Percentiles rank a stretch among this genome's conserved stretches.
Evolutionary conservation across 1,140 invertebrate genomes (phyloP).

Genomic region (Delia radicum): DNA sequence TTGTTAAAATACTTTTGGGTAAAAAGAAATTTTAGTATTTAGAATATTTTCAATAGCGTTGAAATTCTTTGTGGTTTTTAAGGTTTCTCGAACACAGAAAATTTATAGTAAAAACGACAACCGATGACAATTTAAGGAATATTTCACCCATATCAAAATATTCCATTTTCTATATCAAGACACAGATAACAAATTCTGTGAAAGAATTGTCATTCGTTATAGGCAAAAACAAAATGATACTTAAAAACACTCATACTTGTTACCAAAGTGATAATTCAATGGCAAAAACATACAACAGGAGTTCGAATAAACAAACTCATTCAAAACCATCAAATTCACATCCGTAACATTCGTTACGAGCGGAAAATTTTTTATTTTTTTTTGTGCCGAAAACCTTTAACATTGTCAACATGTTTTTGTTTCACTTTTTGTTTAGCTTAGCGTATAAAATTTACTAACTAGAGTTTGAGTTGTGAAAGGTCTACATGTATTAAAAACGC

Average conservation of each 20-base stretch:
- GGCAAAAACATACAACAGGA: neutral
- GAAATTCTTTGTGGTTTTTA: neutral
- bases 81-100: too few relatives aligned
- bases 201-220: too few relatives aligned
- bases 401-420: neutral
- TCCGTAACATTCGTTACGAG: neutral
- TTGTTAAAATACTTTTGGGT: neutral
- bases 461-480: neutral
- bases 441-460: neutral
- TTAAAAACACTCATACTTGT: neutral
- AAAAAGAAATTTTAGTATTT: neutral
- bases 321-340: neutral
- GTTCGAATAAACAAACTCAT: neutral
- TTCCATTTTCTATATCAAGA: too few relatives aligned
- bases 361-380: too few relatives aligned
- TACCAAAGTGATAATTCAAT: neutral
- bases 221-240: neutral
- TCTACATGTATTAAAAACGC: neutral
- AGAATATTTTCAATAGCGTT: neutral
- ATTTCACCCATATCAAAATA: neutral
- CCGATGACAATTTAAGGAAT: neutral
- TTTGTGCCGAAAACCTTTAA: neutral
- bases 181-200: too few relatives aligned
- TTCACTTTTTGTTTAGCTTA: neutral
- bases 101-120: neutral